A percentile compares a stretch with the other conserved stretches of the same genome.
phyloP scores from a whole-genome alignment of 2,113 vertebrate genomes.

The Hypanus sabinus region DNA sequence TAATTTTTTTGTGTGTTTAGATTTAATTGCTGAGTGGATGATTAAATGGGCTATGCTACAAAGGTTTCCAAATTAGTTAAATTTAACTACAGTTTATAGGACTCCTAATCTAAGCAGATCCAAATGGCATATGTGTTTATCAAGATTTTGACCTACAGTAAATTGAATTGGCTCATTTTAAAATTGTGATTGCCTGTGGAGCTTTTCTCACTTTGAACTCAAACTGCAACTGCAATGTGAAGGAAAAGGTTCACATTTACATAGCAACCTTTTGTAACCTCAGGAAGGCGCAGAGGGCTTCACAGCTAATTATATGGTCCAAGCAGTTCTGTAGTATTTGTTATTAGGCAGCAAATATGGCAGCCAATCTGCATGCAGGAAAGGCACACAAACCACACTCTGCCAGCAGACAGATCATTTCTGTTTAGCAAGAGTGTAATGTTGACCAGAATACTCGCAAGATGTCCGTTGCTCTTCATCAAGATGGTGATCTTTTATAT shows the following conservation, averaged over 20 bases:
- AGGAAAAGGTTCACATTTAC: not conserved
- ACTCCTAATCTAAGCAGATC: not conserved
- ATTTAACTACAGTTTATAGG: constrained; percentile 12
- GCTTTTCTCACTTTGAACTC: not conserved
- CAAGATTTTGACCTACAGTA: constrained; percentile 18
- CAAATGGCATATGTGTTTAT: constrained; percentile 5
- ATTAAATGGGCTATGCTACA: constrained; percentile 6
- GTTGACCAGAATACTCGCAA: not conserved
- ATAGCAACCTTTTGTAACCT: not conserved
- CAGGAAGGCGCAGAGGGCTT: not conserved
- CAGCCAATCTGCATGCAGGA: not conserved
- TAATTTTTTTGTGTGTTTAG: constrained; percentile 18
- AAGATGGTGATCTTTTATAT: not conserved
- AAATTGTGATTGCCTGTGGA: not conserved
- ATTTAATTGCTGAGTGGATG: constrained; percentile 26
- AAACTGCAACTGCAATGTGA: not conserved
- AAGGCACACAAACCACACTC: not conserved
- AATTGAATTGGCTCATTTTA: not conserved
- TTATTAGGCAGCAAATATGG: not conserved
- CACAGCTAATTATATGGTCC: not conserved
- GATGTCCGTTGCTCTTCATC: not conserved
- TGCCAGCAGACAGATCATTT: not conserved
- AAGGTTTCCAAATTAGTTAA: constrained; percentile 22
- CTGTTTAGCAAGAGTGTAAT: not conserved
- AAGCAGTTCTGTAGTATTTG: not conserved